Conservation (phyloP, 2,113 vertebrate genomes). For the Sterna hirundo region DNA sequence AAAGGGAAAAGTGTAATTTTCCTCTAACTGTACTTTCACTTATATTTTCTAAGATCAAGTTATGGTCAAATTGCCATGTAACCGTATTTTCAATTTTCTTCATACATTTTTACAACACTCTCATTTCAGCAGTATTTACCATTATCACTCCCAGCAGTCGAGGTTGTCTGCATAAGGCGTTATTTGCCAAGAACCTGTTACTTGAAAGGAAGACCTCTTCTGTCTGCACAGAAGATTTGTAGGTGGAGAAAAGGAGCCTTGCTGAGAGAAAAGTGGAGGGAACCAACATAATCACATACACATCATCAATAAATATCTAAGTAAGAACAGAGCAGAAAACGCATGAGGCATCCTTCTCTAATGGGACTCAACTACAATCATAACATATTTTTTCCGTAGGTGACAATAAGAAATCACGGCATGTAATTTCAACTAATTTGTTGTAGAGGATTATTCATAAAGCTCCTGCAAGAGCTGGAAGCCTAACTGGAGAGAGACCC, state of each 20-base stretch:
- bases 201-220: conserved; percentile 18
- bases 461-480: neutral
- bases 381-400: neutral
- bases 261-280: neutral
- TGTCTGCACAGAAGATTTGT: neutral
- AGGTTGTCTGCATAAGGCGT: conserved; percentile 3
- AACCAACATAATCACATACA: neutral
- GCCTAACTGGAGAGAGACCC: neutral
- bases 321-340: neutral
- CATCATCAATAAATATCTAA: neutral
- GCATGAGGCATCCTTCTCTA: neutral
- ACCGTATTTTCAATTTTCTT: neutral
- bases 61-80: neutral
- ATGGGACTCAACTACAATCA: neutral
- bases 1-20: neutral
- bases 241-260: neutral
- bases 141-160: neutral
- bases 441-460: neutral
- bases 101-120: neutral
- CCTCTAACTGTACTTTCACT: neutral
- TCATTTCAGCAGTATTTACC: conserved; percentile 1
- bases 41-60: conserved; percentile 3
- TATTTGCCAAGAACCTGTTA: neutral
- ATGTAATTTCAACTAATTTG: neutral
- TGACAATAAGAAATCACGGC: neutral